Conservation (phyloP, 1,140 invertebrate species). For the Cyrtorhinus lividipennis region DNA sequence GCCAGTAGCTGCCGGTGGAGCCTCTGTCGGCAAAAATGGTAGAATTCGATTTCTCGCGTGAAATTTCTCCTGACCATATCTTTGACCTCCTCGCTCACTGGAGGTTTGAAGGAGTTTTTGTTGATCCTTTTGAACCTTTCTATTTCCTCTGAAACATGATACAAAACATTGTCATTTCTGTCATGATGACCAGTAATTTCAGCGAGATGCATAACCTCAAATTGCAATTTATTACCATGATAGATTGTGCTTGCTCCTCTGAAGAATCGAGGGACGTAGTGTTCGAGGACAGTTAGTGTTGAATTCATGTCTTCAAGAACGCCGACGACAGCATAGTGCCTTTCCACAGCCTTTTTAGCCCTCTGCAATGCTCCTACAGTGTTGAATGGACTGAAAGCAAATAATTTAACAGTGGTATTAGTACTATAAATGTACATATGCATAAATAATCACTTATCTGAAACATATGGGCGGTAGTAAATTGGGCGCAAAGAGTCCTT, state of each 20-base stretch:
- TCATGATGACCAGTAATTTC: neutral
- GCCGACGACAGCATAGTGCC: conserved; percentile 73
- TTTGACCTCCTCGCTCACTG: conserved; percentile 70
- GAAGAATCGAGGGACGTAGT: conserved; percentile 73
- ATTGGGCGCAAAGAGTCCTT: no score
- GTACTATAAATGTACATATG: no score
- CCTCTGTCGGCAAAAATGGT: conserved; percentile 74
- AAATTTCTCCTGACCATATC: conserved; percentile 74
- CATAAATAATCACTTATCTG: no score
- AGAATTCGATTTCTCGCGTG: conserved; percentile 80
- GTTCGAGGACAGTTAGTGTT: conserved; percentile 65
- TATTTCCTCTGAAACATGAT: conserved; percentile 49
- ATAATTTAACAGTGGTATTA: no score
- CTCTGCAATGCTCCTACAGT: conserved; percentile 65
- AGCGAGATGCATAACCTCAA: neutral
- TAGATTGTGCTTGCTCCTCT: conserved; percentile 58
- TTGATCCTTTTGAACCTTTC: conserved; percentile 65
- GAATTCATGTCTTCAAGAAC: conserved; percentile 75
- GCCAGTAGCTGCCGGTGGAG: conserved; percentile 65
- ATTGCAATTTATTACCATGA: conserved; percentile 44
- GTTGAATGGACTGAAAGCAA: conserved; percentile 56
- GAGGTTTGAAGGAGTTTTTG: conserved; percentile 71
- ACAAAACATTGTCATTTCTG: conserved; percentile 11
- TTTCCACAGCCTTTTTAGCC: conserved; percentile 68
- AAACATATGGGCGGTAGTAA: no score